A percentile compares a stretch with the other conserved stretches of the same genome.
phyloP scores from a whole-genome alignment of 1,140 invertebrate genomes.

The Meloidogyne floridensis region DNA sequence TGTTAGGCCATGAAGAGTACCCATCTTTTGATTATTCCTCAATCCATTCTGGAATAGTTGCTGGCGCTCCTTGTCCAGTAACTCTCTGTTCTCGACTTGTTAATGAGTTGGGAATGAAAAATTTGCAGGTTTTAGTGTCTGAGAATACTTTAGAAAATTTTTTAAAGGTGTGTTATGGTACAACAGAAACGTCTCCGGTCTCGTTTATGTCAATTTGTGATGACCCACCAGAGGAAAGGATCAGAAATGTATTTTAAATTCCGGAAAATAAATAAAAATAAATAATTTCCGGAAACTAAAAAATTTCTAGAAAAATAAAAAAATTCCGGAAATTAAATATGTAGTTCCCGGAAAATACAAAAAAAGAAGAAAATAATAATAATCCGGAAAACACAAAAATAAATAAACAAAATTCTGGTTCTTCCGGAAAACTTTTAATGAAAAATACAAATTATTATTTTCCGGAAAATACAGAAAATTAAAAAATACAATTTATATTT shows the following conservation, averaged over 20 bases:
- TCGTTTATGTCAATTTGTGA: conserved; percentile 67
- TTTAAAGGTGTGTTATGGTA: conserved; percentile 78
- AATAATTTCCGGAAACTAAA: no score
- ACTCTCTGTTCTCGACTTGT: conserved; percentile 69
- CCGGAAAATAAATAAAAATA: no score
- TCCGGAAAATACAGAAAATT: no score
- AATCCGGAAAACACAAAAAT: no score
- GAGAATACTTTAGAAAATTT: conserved; percentile 39
- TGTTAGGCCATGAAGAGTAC: conserved; percentile 69
- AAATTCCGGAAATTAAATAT: no score
- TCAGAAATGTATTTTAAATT: conserved; percentile 71
- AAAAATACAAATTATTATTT: no score
- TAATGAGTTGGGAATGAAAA: conserved; percentile 57
- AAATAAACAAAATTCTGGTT: no score
- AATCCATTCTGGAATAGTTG: conserved; percentile 69
- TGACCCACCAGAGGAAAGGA: conserved; percentile 74
- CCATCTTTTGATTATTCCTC: conserved; percentile 55
- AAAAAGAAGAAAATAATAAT: no score
- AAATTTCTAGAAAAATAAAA: no score
- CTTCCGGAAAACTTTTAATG: no score
- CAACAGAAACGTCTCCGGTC: conserved; percentile 82
- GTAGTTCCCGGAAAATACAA: no score
- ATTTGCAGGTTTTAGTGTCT: conserved; percentile 31
- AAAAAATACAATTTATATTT: no score
- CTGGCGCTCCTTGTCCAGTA: conserved; percentile 78